Evolutionary conservation across 2,888 invertebrate species (phyloP), one percentile per base, ranked within the genome.

Genomic region (Trichopria drosophilae): DNA sequence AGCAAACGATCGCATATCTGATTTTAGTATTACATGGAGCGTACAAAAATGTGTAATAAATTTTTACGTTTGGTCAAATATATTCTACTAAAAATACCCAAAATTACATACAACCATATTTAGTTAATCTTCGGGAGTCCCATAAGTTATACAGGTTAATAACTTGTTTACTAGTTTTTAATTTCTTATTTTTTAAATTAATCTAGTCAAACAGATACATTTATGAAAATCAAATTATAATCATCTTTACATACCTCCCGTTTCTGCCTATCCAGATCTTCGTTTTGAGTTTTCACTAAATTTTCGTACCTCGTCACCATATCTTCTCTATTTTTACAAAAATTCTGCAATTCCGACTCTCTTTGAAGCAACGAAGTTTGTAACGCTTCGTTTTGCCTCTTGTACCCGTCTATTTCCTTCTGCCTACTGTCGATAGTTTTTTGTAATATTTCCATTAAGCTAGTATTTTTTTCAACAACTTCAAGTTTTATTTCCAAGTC

Each of bases 281-380:
- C 63, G 28, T 63, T 61, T 13, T 62, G 58, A 4, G 44, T 53
- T 45, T 64, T 61, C 3, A 71, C 65, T 22, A 68, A 57, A 20
- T 40, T 43, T 36, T 73, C 72, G 20, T 69, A 72, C 26, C 64
- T 66, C 0, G 34, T 32, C 3, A 69, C 57, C 9, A 62, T 66
- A 7, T 63, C 62, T 35, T 71, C 62, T 13, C 71, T 61, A 49
- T 72, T 66, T 32, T 55, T 63, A 43, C 47, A 61, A 26, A 71
- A 73, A 2, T 62, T 39, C 19, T 65, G 61, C 60, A 71, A 63
- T 47, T 73, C 71, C 2, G 44, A 58, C 6, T 68, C 65, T 19
- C 63, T 66, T 12, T 63, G 57, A 2, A 32, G 64, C 55, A 1
- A 61, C 20, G 4, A 55, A 23, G 9, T 60, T 51, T 10, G 62